These are phyloP conservation scores for Pocillopora meandrina DNA, from an alignment of 92 coral and sea anemone genomes.

Conservation along the genomic window DNA sequence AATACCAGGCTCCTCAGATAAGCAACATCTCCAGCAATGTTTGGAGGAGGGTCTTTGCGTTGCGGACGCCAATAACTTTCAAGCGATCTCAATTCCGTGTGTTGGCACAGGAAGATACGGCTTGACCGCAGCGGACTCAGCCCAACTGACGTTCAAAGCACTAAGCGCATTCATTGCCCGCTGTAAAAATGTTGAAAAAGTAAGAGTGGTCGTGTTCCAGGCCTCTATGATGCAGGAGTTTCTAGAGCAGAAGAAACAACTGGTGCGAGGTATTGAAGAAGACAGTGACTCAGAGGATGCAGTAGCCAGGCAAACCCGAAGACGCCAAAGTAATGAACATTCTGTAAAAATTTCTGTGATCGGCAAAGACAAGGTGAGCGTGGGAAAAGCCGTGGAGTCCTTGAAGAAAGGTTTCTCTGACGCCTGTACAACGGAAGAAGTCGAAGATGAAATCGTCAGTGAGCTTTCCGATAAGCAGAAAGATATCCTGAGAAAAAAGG, in stretches of 20 bases:
- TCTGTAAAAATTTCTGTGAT: not conserved
- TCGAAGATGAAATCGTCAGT: constrained; percentile 41
- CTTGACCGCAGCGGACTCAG: constrained; percentile 42
- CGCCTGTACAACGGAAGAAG: constrained; percentile 50
- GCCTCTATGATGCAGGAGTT: constrained; percentile 50
- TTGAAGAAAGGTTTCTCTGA: constrained; percentile 40
- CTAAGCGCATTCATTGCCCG: constrained; percentile 24
- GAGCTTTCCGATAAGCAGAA: constrained; percentile 53
- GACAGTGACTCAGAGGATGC: not conserved
- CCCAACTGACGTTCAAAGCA: constrained; percentile 56
- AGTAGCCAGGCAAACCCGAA: not conserved
- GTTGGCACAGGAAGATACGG: constrained; percentile 63
- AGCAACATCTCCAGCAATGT: not conserved
- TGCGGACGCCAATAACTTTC: too few relatives aligned
- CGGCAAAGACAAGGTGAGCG: constrained; percentile 33
- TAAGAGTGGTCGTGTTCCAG: constrained; percentile 59
- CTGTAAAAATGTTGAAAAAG: constrained; percentile 23
- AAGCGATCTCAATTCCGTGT: constrained; percentile 35
- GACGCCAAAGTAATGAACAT: not conserved
- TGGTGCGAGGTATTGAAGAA: not conserved
- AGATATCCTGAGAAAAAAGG: constrained; percentile 24
- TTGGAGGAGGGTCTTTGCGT: too few relatives aligned
- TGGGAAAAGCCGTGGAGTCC: constrained; percentile 29
- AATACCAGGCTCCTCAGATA: constrained; percentile 21
- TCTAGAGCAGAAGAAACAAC: not conserved